These are phyloP conservation scores for Nomada fabriciana DNA, from an alignment of 2,888 invertebrate species.

Conservation along the genomic window DNA sequence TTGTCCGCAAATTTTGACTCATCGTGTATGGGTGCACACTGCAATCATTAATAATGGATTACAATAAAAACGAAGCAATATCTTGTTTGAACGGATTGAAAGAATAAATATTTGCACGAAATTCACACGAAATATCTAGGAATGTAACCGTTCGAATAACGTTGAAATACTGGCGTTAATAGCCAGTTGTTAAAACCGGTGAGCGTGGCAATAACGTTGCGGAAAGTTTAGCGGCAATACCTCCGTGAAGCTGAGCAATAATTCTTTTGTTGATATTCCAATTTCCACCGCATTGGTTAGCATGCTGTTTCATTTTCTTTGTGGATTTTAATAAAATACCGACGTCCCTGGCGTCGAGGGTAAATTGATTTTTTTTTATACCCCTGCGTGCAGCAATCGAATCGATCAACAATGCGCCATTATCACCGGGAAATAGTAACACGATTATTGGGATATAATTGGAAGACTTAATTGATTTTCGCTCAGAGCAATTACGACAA, in stretches of 20 bases:
- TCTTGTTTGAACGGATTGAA: no score
- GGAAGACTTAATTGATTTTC: slow-evolving; percentile 29
- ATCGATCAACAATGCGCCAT: slow-evolving; percentile 35
- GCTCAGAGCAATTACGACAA: neutral
- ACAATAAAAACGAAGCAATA: no score
- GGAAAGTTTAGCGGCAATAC: slow-evolving; percentile 2
- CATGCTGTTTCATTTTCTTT: slow-evolving; percentile 29
- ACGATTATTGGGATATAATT: slow-evolving; percentile 41
- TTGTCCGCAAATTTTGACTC: no score
- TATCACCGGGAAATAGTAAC: slow-evolving; percentile 32
- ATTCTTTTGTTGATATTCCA: slow-evolving; percentile 37
- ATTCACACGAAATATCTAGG: no score
- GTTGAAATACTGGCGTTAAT: neutral
- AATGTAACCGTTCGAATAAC: slow-evolving; percentile 5
- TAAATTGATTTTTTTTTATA: slow-evolving; percentile 17
- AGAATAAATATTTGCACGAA: no score
- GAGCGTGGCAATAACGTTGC: neutral
- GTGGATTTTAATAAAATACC: slow-evolving; percentile 44
- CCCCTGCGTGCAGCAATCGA: slow-evolving; percentile 17
- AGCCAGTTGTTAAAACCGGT: neutral
- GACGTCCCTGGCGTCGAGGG: neutral
- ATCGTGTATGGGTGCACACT: no score
- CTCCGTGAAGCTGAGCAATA: slow-evolving; percentile 6
- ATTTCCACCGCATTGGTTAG: slow-evolving; percentile 28
- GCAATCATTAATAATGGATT: no score